Base-by-base conservation (phyloP, 2,888 invertebrate species). In the Apamea monoglypha region DNA sequence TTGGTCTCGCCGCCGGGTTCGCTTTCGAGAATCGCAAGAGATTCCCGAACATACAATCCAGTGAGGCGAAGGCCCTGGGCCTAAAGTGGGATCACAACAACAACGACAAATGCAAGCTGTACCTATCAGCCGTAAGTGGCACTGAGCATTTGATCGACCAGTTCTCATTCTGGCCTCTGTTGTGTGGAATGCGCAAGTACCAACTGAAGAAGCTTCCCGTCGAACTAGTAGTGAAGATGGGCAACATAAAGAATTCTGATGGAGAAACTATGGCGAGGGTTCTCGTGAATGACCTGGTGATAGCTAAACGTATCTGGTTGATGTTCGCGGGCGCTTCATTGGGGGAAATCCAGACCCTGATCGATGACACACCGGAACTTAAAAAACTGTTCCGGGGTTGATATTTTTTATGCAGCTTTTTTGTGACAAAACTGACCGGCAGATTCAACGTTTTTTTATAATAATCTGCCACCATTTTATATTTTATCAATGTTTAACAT, bases 71-170 rank as follows among this genome's bases (percentile, higher is more conserved):
- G 0, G 59, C 85, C 0, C 87, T 95, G 0, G 94, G 94, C 5
- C 82, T 95, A 1, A 86, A 73, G 5, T 95, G 95, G 95, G 88
- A 94, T 79, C 91, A 92, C 67, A 36, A 68, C 5, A 84, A 91
- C 71, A 64, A 77, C 0, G 85, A 87, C 2, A 91, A 89, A 82
- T 92, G 92, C 73, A 91, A 88, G 72, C 87, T 95, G 0, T 95
- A 91, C 67, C 86, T 95, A 0, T 92, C 95, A 6, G 92, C 94
- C 0, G 91, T 94, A 0, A 92, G 91, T 40, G 95, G 95, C 0
- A 88, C 92, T 0, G 94, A 95, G 70, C 93, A 94, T 82, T 93
- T 94, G 72, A 90, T 91, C 16, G 91, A 92, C 0, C 93, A 94
- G 40, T 95, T 95, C 78, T 85, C 88, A 0, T 94, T 86, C 83